Evolutionary conservation across 2,797 vertebrate genomes (phyloP).

Genomic region (Eospalax fontanierii): DNA sequence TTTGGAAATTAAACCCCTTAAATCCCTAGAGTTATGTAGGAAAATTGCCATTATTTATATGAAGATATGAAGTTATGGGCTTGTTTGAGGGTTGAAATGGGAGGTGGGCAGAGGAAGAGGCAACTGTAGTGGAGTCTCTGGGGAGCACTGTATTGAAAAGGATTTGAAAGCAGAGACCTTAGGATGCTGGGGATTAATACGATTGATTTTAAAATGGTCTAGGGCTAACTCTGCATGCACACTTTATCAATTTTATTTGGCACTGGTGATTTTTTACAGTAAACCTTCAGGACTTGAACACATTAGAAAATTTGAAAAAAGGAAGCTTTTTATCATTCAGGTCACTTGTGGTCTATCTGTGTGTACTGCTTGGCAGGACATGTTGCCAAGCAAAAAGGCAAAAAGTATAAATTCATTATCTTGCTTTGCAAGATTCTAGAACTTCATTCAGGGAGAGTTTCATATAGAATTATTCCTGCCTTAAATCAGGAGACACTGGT

Average conservation of each 20-base stretch:
- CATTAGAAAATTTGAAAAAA: slow-evolving; percentile 22
- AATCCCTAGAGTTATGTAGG: neutral
- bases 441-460: slow-evolving; percentile 52
- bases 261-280: slow-evolving; percentile 15
- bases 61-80: neutral
- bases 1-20: neutral
- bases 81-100: neutral
- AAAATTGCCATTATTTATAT: neutral
- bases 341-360: neutral
- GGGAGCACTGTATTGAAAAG: neutral
- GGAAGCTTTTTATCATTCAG: neutral
- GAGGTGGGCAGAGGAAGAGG: neutral
- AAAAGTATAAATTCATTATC: slow-evolving; percentile 24
- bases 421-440: slow-evolving; percentile 28
- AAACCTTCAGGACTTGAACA: slow-evolving; percentile 35
- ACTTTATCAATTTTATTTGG: slow-evolving; percentile 44
- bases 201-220: slow-evolving; percentile 15
- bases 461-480: neutral
- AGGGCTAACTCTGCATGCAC: neutral
- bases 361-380: neutral
- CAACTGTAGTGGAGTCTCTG: neutral
- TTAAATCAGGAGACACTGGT: neutral
- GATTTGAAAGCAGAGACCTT: neutral
- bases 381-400: slow-evolving; percentile 17
- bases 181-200: neutral